Evolutionary conservation across 2,797 vertebrate species (phyloP), one percentile per base, ranked within the genome.

Genomic region (Poecilia wingei): DNA sequence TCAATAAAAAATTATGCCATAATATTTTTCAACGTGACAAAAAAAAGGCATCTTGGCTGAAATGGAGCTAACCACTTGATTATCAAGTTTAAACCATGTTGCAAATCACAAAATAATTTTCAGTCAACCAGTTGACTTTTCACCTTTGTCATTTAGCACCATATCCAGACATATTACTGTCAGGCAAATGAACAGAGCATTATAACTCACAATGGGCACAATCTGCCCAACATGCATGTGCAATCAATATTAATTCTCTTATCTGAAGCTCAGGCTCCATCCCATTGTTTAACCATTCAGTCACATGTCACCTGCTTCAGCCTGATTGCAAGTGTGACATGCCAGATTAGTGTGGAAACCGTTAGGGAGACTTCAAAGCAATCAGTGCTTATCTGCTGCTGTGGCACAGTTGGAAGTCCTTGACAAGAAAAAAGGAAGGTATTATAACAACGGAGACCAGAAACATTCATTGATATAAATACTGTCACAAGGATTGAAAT

Each of bases 201-300:
- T 84, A 90, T 77, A 80, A 74, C 78, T 84, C 82, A 81, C 90
- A 88, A 92, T 89, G 88, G 90, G 85, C 92, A 86, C 87, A 87
- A 90, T 93, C 89, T 78, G 84, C 77, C 85, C 76, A 80, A 94
- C 93, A 91, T 88, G 83, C 81, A 82, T 86, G 88, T 88, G 83
- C 90, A 95, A 94, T 96, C 94, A 91, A 94, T 95, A 93, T 88
- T 91, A 90, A 91, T 95, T 95, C 88, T 90, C 89, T 95, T 94
- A 93, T 95, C 92, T 82, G 85, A 82, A 78, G 77, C 75, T 72
- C 74, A 83, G 83, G 80, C 86, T 87, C 80, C 86, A 74, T 93
- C 84, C 88, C 71, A 89, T 92, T 92, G 93, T 93, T 87, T 84
- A 88, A 79, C 81, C 86, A 72, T 86, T 91, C 89, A 91, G 88